Evolutionary conservation across 2,113 vertebrate genomes (phyloP).

Genomic region (Podarcis muralis): DNA sequence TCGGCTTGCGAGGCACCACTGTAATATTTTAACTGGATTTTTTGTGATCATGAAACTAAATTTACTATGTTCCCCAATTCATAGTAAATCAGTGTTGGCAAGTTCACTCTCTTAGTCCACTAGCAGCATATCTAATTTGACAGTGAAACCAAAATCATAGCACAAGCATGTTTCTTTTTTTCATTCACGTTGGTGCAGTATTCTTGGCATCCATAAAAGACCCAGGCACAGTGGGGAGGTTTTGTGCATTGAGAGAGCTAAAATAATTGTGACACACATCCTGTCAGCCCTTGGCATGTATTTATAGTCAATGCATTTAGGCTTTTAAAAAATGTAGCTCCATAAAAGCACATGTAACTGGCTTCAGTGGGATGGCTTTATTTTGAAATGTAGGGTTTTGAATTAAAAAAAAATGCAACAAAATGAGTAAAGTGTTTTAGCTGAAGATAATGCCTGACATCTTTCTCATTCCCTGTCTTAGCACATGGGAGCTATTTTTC

Average conservation of each 20-base stretch:
- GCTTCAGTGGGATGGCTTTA: constrained; percentile 35
- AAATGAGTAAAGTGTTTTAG: constrained; percentile 64
- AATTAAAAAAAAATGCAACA: constrained; percentile 38
- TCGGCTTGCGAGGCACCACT: no score
- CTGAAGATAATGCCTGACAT: not conserved
- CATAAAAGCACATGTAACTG: not conserved
- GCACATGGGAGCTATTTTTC: not conserved
- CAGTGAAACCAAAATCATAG: not conserved
- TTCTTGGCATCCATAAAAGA: not conserved
- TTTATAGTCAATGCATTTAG: constrained; percentile 49
- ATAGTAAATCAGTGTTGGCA: not conserved
- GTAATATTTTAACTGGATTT: not conserved
- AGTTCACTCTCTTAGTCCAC: not conserved
- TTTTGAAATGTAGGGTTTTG: constrained; percentile 69
- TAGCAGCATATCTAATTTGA: not conserved
- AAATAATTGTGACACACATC: constrained; percentile 24
- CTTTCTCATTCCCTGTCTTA: accelerated
- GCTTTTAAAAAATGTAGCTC: not conserved
- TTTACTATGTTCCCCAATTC: not conserved
- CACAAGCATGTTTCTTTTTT: not conserved
- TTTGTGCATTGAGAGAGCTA: not conserved
- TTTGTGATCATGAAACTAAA: not conserved
- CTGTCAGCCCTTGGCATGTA: constrained; percentile 22
- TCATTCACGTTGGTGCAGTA: not conserved
- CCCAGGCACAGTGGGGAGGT: not conserved